Conservation (phyloP, 2,888 invertebrate genomes). For the Saturnia pavonia region DNA sequence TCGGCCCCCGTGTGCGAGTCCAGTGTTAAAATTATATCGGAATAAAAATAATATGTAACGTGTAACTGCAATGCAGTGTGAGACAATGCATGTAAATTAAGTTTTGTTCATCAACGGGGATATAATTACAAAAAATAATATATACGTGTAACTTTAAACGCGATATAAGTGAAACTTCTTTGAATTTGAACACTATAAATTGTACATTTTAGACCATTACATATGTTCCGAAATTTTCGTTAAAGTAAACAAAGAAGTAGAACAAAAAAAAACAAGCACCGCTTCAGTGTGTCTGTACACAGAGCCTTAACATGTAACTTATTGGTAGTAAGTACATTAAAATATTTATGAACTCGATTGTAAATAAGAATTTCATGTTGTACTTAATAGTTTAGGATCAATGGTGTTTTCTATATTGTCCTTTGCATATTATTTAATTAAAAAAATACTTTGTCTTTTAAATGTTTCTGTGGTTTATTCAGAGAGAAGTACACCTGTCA, state of each 20-base stretch:
- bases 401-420: slow-evolving; percentile 38
- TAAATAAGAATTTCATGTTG: slow-evolving; percentile 74
- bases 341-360: slow-evolving; percentile 69
- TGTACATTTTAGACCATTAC: no score
- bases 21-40: slow-evolving; percentile 14
- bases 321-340: slow-evolving; percentile 53
- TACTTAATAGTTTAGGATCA: slow-evolving; percentile 72
- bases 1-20: not conserved
- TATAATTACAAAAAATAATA: slow-evolving; percentile 24
- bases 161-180: no score
- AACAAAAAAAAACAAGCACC: slow-evolving; percentile 36
- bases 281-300: slow-evolving; percentile 51
- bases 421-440: not conserved
- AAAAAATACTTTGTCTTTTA: not conserved
- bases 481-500: not conserved
- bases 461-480: not conserved
- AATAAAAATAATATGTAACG: slow-evolving; percentile 28
- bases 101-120: slow-evolving; percentile 2
- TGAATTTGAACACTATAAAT: no score
- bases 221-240: no score
- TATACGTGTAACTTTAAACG: not conserved
- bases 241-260: no score
- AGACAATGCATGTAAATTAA: slow-evolving; percentile 40
- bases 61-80: slow-evolving; percentile 55
- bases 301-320: slow-evolving; percentile 67